These are phyloP conservation scores for Saccostrea echinata DNA, from an alignment of 1,140 invertebrate species.

Conservation along the genomic window DNA sequence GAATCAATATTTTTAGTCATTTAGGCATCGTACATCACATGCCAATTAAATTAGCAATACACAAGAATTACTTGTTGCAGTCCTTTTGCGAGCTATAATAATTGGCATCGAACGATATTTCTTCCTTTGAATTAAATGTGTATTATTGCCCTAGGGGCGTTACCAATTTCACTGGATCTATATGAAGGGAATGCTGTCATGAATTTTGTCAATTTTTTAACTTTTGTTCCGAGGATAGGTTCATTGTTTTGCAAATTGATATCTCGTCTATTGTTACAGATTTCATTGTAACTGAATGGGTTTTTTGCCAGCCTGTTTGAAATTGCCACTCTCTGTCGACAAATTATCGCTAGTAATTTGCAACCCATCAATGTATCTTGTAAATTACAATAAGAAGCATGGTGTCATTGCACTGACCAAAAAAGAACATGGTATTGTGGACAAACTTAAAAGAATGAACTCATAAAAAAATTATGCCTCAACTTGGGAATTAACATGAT, in stretches of 20 bases:
- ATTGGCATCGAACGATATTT: background rate
- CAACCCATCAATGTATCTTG: background rate
- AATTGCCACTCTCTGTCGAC: background rate
- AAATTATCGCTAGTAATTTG: background rate
- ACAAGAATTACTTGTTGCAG: too few species aligned
- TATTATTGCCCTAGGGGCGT: background rate
- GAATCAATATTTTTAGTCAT: too few species aligned
- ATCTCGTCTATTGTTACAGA: background rate
- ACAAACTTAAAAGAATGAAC: background rate
- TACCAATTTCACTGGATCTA: background rate
- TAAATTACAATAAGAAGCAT: background rate
- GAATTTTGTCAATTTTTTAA: conserved; percentile 17
- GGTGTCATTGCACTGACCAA: conserved; percentile 13
- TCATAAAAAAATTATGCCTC: background rate
- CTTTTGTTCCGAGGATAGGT: background rate
- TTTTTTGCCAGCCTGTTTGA: conserved; percentile 1
- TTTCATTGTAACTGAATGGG: background rate
- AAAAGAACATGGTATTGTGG: background rate
- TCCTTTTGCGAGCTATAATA: too few species aligned
- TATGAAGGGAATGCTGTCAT: background rate
- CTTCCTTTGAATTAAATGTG: background rate
- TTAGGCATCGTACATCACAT: too few species aligned
- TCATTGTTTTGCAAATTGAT: conserved; percentile 25
- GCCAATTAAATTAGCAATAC: too few species aligned
- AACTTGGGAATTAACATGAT: too few species aligned